Conservation (phyloP, 2,113 vertebrate species). For the Heterotilapia buettikoferi region DNA sequence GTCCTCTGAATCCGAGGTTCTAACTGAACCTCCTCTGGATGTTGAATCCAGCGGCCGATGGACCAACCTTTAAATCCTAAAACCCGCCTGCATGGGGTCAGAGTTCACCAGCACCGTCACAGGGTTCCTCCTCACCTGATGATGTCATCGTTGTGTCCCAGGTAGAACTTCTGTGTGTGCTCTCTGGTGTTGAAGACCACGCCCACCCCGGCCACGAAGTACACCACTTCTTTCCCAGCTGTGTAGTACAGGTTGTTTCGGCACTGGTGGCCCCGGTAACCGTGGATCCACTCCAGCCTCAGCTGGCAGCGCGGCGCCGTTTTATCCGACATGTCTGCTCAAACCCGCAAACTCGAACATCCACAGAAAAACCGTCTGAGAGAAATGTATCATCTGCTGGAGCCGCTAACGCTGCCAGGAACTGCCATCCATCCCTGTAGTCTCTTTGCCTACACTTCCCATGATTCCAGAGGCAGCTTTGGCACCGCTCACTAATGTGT, state of each 20-base stretch:
- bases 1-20: neutral
- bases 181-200: conserved; percentile 97
- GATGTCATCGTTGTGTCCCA: conserved; percentile 98
- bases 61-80: neutral
- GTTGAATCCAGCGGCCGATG: neutral
- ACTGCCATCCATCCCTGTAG: neutral
- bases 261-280: conserved; percentile 96
- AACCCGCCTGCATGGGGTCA: neutral
- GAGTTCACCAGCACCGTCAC: neutral
- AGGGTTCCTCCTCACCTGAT: conserved; percentile 78
- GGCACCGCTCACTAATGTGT: neutral
- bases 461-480: neutral
- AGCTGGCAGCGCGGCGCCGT: conserved; percentile 92
- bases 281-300: conserved; percentile 95
- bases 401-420: neutral
- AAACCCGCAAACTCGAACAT: neutral
- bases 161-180: conserved; percentile 96
- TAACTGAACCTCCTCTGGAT: neutral
- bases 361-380: neutral
- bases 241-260: conserved; percentile 99
- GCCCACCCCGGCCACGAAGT: conserved; percentile 96
- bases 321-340: conserved; percentile 83
- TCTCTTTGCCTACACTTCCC: conserved; percentile 3
- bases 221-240: conserved; percentile 91
- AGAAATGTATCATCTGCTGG: neutral